A percentile compares a stretch with the other conserved stretches of the same genome.
Conservation (phyloP, 2,888 invertebrate species). For the Schrankia costaestrigalis region DNA sequence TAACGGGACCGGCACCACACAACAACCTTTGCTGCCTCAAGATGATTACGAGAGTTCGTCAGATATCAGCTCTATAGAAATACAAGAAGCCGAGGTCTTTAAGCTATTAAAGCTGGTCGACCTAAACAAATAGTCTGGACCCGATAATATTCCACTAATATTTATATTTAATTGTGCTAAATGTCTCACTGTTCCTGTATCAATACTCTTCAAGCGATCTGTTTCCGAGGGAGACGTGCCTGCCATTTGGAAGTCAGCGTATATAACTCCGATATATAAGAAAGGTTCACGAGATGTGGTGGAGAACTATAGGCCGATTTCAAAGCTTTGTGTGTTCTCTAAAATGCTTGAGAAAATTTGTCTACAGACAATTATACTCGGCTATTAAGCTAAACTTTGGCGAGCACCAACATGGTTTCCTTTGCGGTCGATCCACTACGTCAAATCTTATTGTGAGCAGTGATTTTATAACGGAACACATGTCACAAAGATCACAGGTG, state of each 20-base stretch:
- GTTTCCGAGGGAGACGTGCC: not conserved
- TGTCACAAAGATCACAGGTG: not conserved
- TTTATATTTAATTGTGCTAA: not conserved
- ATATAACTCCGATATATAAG: no score
- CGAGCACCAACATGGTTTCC: constrained; percentile 3
- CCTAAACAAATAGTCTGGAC: no score
- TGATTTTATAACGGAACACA: not conserved
- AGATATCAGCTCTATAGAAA: no score
- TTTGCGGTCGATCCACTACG: constrained; percentile 1
- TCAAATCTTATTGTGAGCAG: not conserved
- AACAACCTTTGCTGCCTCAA: not conserved
- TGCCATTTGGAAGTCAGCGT: not conserved
- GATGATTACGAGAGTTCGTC: not conserved
- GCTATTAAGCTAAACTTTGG: not conserved
- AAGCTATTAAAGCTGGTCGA: not conserved
- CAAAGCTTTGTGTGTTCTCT: not conserved
- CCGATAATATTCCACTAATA: not conserved
- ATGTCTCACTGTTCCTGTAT: not conserved
- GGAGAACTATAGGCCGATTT: constrained; percentile 2
- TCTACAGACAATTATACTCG: not conserved
- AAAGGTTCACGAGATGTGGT: not conserved
- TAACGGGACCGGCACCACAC: not conserved
- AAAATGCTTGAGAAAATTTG: not conserved
- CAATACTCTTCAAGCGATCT: not conserved
- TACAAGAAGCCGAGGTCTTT: not conserved